A percentile compares a stretch with the other conserved stretches of the same genome.
Evolutionary conservation across 2,797 vertebrate species (phyloP).

Genomic region (Moxostoma hubbsi): DNA sequence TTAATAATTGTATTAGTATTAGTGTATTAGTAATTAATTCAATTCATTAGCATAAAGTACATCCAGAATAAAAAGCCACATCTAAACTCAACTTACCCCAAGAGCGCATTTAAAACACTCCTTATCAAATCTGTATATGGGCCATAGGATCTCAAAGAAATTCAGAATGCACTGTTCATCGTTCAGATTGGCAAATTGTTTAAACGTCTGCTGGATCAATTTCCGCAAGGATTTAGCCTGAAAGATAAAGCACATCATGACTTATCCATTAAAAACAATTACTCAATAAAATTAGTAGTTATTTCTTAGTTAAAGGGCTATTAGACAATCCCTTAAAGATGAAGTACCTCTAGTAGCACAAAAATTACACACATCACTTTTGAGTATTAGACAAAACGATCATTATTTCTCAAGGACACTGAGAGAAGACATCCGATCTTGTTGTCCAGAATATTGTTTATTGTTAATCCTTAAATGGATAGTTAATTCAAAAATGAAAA

Average conservation of each 20-base stretch:
- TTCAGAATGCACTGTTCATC: constrained; percentile 98
- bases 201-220: constrained; percentile 96
- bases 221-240: constrained; percentile 96
- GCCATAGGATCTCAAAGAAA: constrained; percentile 96
- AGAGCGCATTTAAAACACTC: constrained; percentile 99
- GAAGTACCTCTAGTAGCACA: no score
- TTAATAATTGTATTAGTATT: no score
- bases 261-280: no score
- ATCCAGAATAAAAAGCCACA: neutral
- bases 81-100: constrained; percentile 81
- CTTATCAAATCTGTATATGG: constrained; percentile 96
- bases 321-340: no score
- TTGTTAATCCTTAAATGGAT: no score
- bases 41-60: neutral
- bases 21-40: constrained; percentile 1
- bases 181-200: constrained; percentile 95
- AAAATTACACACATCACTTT: neutral
- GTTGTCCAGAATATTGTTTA: no score
- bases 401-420: neutral
- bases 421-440: no score
- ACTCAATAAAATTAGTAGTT: no score
- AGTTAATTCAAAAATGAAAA: no score
- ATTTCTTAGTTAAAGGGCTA: no score
- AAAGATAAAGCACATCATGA: constrained; percentile 10
- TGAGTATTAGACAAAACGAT: neutral